Percentiles rank a stretch among this genome's conserved stretches.
These are phyloP conservation scores for Meiosimyza platycephala DNA, from an alignment of 2,888 invertebrate species.

Conservation along the genomic window DNA sequence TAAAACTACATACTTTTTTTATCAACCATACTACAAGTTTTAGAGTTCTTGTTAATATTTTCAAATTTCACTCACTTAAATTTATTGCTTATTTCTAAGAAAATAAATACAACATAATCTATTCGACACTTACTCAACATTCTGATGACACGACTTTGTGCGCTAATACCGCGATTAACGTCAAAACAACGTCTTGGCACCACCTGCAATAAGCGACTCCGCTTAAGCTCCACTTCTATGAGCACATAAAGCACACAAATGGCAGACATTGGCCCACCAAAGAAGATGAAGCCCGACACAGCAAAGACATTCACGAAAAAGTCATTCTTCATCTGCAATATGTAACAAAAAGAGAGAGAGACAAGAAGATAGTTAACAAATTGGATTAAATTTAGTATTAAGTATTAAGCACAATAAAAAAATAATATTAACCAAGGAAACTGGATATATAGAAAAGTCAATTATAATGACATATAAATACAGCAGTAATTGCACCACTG, in stretches of 20 bases:
- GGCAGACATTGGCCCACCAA: constrained; percentile 87
- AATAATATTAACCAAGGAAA: not conserved
- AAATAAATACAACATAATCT: no score
- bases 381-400: not conserved
- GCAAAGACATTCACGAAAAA: constrained; percentile 78
- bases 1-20: no score
- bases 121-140: constrained; percentile 78
- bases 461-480: not conserved
- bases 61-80: no score
- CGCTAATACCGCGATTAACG: constrained; percentile 70
- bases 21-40: no score
- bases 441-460: no score
- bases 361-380: constrained; percentile 2
- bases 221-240: constrained; percentile 78
- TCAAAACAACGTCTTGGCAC: constrained; percentile 69
- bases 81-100: no score
- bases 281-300: constrained; percentile 84
- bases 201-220: constrained; percentile 73
- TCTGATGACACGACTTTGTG: constrained; percentile 77
- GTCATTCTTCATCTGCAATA: constrained; percentile 63
- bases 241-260: constrained; percentile 85
- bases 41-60: no score
- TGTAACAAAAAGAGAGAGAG: not conserved
- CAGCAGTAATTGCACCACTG: no score
- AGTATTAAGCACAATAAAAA: not conserved